Conservation (phyloP, 2,113 vertebrate species). For the Seriola quinqueradiata region DNA sequence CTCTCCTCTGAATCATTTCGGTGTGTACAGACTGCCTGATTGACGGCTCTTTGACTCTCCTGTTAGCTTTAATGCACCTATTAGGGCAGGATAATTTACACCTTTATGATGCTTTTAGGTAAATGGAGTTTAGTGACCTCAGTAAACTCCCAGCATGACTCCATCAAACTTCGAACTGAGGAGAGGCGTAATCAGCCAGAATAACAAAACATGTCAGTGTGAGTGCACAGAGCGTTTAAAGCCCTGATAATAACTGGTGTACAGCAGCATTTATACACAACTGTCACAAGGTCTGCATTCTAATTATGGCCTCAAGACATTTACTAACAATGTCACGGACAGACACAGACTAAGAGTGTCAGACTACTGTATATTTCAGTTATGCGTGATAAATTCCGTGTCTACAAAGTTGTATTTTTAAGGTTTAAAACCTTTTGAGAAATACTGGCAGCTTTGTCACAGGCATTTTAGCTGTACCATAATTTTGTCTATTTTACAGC, state of each 20-base stretch:
- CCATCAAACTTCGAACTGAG: not conserved
- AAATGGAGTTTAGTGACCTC: not conserved
- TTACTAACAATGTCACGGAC: not conserved
- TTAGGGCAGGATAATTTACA: not conserved
- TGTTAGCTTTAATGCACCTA: not conserved
- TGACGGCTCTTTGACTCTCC: not conserved
- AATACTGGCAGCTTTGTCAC: not conserved
- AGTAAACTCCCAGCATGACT: not conserved
- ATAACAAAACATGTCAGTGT: not conserved
- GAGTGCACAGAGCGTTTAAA: slow-evolving; percentile 3
- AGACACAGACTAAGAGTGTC: not conserved
- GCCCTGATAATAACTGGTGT: not conserved
- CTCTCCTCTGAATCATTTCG: not conserved
- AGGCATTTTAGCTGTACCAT: not conserved
- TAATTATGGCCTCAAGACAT: slow-evolving; percentile 4
- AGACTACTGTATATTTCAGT: not conserved
- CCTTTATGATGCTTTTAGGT: not conserved
- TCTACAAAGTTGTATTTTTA: not conserved
- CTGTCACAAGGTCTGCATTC: slow-evolving; percentile 1
- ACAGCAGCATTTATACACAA: not conserved
- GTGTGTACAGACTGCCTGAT: not conserved
- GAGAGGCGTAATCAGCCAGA: not conserved
- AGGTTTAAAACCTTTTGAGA: not conserved
- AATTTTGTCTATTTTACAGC: not conserved
- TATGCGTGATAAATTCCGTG: not conserved